These are phyloP conservation scores for Hirtodrosophila trivittata DNA, from an alignment of 2,888 invertebrate species.

Conservation along the genomic window DNA sequence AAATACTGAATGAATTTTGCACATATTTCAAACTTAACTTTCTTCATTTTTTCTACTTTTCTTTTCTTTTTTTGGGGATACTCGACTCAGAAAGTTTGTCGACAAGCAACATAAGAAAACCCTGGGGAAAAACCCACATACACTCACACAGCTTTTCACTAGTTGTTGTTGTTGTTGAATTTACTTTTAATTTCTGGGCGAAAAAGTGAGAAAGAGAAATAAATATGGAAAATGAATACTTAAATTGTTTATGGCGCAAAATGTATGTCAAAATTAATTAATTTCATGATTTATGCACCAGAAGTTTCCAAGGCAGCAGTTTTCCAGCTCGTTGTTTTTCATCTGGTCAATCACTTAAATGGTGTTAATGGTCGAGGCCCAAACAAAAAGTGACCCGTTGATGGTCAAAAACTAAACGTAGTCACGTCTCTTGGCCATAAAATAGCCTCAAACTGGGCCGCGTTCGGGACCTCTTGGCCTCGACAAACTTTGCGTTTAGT, in stretches of 20 bases:
- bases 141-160: slow-evolving; percentile 37
- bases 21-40: slow-evolving; percentile 79
- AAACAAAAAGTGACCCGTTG: slow-evolving; percentile 5
- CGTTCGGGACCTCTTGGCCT: slow-evolving; percentile 35
- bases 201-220: neutral
- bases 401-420: slow-evolving; percentile 44
- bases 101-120: slow-evolving; percentile 19
- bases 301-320: slow-evolving; percentile 31
- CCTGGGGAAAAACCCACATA: slow-evolving; percentile 7
- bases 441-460: slow-evolving; percentile 49
- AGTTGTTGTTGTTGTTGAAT: slow-evolving; percentile 54
- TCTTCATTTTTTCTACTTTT: slow-evolving; percentile 26
- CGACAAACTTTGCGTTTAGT: slow-evolving; percentile 59
- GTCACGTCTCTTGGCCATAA: slow-evolving; percentile 72
- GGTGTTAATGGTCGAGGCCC: slow-evolving; percentile 56
- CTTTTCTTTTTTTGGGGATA: slow-evolving; percentile 12
- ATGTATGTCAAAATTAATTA: slow-evolving; percentile 84
- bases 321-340: slow-evolving; percentile 28
- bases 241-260: slow-evolving; percentile 74
- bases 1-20: slow-evolving; percentile 80
- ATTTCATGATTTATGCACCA: slow-evolving; percentile 83
- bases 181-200: slow-evolving; percentile 67
- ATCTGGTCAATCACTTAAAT: slow-evolving; percentile 55
- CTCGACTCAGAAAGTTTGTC: slow-evolving; percentile 52
- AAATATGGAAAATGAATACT: slow-evolving; percentile 32